Evolutionary conservation across 2,113 vertebrate species (phyloP).

Genomic region (Antechinus stuartii): DNA sequence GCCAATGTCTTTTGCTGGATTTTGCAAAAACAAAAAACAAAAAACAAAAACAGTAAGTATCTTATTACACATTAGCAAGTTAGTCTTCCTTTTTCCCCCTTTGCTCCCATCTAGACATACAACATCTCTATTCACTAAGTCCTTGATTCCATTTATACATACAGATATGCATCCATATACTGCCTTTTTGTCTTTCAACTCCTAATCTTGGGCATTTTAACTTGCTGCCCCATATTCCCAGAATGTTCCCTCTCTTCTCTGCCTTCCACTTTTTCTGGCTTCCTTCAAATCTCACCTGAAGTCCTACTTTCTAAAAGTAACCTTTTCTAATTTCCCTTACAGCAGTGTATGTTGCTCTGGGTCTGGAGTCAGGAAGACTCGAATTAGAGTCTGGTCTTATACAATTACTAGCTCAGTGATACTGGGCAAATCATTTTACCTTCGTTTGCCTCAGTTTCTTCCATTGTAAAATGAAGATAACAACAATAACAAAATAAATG

Average conservation of each 20-base stretch:
- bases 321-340: background rate
- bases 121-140: background rate
- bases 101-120: background rate
- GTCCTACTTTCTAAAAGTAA: background rate
- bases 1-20: background rate
- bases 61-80: background rate
- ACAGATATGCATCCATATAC: background rate
- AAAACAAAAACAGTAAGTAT: background rate
- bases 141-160: no score
- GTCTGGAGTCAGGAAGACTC: no score
- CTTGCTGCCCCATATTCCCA: background rate
- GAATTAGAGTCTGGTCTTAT: no score
- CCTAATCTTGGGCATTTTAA: background rate
- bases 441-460: no score
- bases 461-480: no score
- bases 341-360: no score
- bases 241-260: background rate
- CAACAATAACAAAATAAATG: no score
- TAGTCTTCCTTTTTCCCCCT: background rate
- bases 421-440: no score
- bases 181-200: background rate
- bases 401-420: no score
- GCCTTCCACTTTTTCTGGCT: background rate
- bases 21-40: no score
- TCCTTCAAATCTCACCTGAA: background rate